Conservation (phyloP, 92 coral and sea anemone species). For the Epizoanthus scotinus region DNA sequence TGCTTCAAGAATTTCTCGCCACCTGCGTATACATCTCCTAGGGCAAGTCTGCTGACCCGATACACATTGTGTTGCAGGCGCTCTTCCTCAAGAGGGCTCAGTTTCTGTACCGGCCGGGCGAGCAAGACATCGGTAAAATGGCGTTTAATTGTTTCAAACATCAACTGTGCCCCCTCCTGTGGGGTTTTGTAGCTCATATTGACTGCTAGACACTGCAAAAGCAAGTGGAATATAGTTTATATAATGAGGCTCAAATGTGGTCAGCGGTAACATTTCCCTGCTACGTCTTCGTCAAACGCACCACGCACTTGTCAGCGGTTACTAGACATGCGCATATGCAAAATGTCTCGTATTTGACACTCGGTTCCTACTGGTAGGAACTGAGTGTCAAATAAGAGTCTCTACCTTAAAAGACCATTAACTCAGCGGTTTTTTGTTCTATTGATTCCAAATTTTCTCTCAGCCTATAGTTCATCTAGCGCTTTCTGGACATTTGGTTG, state of each 20-base stretch:
- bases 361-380: too few relatives aligned
- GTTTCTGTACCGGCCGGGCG: conserved; percentile 45
- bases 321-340: neutral
- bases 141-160: conserved; percentile 76
- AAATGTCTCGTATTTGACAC: too few relatives aligned
- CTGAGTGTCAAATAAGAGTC: too few relatives aligned
- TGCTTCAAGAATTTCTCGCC: conserved; percentile 62
- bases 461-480: too few relatives aligned
- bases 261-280: neutral
- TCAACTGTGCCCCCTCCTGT: conserved; percentile 77
- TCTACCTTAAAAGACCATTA: too few relatives aligned
- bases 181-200: conserved; percentile 81
- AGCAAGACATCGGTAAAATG: conserved; percentile 64
- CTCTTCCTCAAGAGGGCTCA: conserved; percentile 69
- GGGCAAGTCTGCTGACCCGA: conserved; percentile 79
- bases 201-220: conserved; percentile 80
- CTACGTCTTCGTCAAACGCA: too few relatives aligned
- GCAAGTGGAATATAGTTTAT: neutral
- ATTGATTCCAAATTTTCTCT: too few relatives aligned
- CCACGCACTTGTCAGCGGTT: too few relatives aligned
- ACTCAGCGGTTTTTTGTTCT: too few relatives aligned
- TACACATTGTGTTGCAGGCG: conserved; percentile 69
- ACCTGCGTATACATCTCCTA: conserved; percentile 78
- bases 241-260: neutral
- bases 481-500: too few relatives aligned